A percentile compares a stretch with the other conserved stretches of the same genome.
Evolutionary conservation across 1,140 invertebrate species (phyloP).

Genomic region (Diachasmimorpha longicaudata): DNA sequence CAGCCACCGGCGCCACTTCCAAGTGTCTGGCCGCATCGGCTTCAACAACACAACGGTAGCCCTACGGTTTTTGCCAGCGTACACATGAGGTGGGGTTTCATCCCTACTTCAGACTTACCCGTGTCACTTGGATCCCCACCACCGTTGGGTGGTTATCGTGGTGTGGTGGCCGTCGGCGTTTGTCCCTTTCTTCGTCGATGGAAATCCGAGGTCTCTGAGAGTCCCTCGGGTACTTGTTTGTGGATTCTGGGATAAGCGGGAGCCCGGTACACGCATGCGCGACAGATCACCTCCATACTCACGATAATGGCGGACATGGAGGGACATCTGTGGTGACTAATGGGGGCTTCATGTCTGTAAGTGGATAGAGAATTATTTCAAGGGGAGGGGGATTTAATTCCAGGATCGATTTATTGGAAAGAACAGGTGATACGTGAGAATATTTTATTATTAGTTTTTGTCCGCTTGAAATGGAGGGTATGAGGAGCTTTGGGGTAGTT

Average conservation of each 20-base stretch:
- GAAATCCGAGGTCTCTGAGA: too few species aligned
- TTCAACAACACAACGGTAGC: conserved; percentile 20
- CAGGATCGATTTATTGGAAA: background rate
- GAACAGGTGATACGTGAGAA: background rate
- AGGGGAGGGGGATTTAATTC: background rate
- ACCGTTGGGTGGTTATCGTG: too few species aligned
- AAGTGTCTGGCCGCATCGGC: conserved; percentile 31
- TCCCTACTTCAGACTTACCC: background rate
- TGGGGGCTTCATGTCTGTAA: background rate
- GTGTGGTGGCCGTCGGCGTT: too few species aligned
- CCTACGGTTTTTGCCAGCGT: background rate
- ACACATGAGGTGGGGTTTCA: conserved; percentile 22
- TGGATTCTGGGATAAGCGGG: too few species aligned
- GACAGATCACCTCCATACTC: background rate
- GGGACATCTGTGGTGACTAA: background rate
- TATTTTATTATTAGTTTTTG: conserved; percentile 9
- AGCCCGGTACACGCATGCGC: background rate
- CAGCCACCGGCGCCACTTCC: conserved; percentile 31
- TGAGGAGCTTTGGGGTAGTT: too few species aligned
- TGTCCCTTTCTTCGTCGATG: too few species aligned
- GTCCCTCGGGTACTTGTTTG: too few species aligned
- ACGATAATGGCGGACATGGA: background rate
- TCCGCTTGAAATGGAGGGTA: too few species aligned
- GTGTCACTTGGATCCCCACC: background rate
- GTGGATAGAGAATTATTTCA: background rate